Evolutionary conservation across 2,113 vertebrate species (phyloP).

Genomic region (Alligator mississippiensis): DNA sequence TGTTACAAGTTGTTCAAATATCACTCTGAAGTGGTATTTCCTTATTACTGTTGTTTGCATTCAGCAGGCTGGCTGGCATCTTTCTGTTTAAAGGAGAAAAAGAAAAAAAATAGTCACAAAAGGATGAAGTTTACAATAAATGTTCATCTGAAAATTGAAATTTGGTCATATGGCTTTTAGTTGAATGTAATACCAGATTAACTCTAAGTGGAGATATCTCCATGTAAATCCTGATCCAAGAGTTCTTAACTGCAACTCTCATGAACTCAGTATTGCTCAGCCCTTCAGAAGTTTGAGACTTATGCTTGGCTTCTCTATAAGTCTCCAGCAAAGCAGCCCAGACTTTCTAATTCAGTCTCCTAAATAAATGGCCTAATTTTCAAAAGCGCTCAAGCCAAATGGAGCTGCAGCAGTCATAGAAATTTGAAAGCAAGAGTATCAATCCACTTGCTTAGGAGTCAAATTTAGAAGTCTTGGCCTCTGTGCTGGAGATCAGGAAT

Average conservation of each 20-base stretch:
- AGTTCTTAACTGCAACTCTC: neutral
- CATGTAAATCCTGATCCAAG: neutral
- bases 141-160: neutral
- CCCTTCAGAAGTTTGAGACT: neutral
- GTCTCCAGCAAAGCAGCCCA: neutral
- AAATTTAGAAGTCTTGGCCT: slow-evolving; percentile 27
- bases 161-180: neutral
- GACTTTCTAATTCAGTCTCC: neutral
- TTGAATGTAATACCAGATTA: neutral
- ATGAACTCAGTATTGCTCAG: neutral
- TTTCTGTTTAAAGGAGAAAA: slow-evolving; percentile 81
- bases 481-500: slow-evolving; percentile 47
- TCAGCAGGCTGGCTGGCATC: slow-evolving; percentile 93
- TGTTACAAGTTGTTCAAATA: slow-evolving; percentile 76
- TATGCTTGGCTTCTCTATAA: neutral
- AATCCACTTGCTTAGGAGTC: slow-evolving; percentile 13
- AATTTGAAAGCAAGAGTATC: neutral
- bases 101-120: slow-evolving; percentile 1
- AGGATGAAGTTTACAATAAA: neutral
- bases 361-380: neutral
- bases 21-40: slow-evolving; percentile 77
- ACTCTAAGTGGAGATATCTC: neutral
- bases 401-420: neutral
- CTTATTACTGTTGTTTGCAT: slow-evolving; percentile 97
- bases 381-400: neutral